Percentiles rank a stretch among this genome's conserved stretches.
Conservation (phyloP, 2,113 vertebrate species). For the Vulpes ferrilata region DNA sequence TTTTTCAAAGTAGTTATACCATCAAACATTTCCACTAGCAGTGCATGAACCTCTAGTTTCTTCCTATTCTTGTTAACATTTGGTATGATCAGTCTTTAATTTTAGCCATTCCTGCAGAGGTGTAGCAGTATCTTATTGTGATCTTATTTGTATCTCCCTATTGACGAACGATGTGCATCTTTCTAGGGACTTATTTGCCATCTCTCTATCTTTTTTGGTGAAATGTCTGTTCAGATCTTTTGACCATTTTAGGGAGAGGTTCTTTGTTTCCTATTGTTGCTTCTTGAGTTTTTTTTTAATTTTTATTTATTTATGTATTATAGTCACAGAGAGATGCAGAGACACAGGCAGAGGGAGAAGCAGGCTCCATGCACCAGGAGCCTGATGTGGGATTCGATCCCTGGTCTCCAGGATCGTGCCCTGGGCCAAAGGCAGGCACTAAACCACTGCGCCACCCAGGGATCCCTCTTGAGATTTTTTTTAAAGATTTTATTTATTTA, state of each 20-base stretch:
- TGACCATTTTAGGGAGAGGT: no score
- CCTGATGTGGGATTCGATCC: not conserved
- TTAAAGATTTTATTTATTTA: no score
- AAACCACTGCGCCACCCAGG: not conserved
- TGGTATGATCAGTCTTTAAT: not conserved
- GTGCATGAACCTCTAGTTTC: not conserved
- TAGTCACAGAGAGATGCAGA: not conserved
- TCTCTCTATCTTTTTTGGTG: no score
- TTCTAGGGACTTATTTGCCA: not conserved
- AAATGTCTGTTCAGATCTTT: no score
- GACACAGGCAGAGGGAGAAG: not conserved
- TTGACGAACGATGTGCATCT: not conserved
- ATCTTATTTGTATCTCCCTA: not conserved
- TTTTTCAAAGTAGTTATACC: not conserved
- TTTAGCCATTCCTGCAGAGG: not conserved
- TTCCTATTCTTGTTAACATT: not conserved
- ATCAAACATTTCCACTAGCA: not conserved
- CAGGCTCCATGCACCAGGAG: not conserved
- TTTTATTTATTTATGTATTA: not conserved
- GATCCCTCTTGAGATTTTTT: no score
- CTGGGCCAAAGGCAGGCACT: not conserved
- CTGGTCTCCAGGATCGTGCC: not conserved
- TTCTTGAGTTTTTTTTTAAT: not conserved
- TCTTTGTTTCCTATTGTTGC: no score
- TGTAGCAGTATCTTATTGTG: not conserved